Evolutionary conservation across 2,113 vertebrate species (phyloP).

Genomic region (Trinectes maculatus): DNA sequence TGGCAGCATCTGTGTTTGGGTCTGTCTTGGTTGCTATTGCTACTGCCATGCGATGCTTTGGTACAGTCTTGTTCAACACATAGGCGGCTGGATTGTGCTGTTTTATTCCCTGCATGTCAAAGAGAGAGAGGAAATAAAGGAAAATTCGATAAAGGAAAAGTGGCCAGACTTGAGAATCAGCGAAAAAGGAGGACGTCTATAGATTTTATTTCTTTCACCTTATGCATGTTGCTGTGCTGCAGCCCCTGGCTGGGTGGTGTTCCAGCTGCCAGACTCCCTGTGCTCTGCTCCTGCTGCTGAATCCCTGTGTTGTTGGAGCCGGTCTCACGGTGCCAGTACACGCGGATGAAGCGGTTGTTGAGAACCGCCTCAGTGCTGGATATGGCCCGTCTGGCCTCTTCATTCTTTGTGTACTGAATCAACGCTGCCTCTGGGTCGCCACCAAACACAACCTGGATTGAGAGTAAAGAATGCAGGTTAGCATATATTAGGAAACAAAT

Average conservation of each 20-base stretch:
- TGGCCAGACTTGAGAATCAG: background rate
- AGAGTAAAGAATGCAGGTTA: background rate
- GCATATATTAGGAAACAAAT: no score
- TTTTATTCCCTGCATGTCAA: constrained; percentile 84
- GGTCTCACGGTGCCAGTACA: constrained; percentile 93
- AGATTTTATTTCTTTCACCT: constrained; percentile 49
- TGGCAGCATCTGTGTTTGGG: constrained; percentile 80
- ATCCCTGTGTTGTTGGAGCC: constrained; percentile 69
- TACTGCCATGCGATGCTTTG: constrained; percentile 85
- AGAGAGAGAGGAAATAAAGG: background rate
- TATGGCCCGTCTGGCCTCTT: constrained; percentile 93
- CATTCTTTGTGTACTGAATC: constrained; percentile 93
- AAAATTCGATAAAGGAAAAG: background rate
- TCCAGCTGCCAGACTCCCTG: constrained; percentile 42
- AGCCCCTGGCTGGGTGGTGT: constrained; percentile 61
- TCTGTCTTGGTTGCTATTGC: constrained; percentile 75
- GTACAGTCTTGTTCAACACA: constrained; percentile 90
- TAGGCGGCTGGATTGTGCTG: constrained; percentile 88
- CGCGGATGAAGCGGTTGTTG: constrained; percentile 95
- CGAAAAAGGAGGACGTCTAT: background rate
- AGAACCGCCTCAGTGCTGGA: constrained; percentile 94
- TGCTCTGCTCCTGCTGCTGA: constrained; percentile 80
- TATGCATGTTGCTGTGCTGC: constrained; percentile 78
- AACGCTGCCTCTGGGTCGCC: constrained; percentile 93
- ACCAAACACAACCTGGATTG: constrained; percentile 92